A percentile compares a stretch with the other conserved stretches of the same genome.
These are phyloP conservation scores for Geothlypis trichas DNA, from an alignment of 2,113 vertebrate genomes.

Conservation along the genomic window DNA sequence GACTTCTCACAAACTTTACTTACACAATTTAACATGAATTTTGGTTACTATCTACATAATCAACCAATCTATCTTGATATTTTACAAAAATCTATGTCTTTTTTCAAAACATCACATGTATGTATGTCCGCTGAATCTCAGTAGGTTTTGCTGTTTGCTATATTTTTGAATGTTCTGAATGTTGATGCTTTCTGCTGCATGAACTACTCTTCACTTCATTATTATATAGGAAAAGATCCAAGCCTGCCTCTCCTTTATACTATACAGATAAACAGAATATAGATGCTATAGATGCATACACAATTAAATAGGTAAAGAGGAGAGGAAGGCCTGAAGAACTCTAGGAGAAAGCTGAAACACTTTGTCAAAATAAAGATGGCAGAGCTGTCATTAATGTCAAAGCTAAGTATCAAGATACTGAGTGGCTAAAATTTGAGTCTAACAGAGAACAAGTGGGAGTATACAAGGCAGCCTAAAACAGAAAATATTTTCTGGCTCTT, in stretches of 20 bases:
- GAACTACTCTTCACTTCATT: background rate
- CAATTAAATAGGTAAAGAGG: background rate
- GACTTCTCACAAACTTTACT: background rate
- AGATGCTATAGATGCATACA: background rate
- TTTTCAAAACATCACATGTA: background rate
- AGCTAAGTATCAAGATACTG: background rate
- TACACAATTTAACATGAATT: background rate
- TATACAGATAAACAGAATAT: background rate
- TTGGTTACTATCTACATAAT: background rate
- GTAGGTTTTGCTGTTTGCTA: background rate
- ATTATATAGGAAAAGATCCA: background rate
- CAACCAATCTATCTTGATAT: background rate
- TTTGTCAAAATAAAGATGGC: background rate
- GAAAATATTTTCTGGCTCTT: background rate
- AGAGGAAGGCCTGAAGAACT: background rate
- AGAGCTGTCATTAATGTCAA: background rate
- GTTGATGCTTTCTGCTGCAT: background rate
- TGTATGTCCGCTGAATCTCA: background rate
- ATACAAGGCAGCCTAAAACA: rapidly evolving
- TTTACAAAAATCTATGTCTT: background rate
- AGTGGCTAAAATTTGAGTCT: background rate
- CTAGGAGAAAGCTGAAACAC: background rate
- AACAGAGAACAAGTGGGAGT: background rate
- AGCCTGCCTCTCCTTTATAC: background rate
- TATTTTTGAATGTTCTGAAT: background rate